Conservation (phyloP, 2,113 vertebrate species). For the Donacobius atricapilla region DNA sequence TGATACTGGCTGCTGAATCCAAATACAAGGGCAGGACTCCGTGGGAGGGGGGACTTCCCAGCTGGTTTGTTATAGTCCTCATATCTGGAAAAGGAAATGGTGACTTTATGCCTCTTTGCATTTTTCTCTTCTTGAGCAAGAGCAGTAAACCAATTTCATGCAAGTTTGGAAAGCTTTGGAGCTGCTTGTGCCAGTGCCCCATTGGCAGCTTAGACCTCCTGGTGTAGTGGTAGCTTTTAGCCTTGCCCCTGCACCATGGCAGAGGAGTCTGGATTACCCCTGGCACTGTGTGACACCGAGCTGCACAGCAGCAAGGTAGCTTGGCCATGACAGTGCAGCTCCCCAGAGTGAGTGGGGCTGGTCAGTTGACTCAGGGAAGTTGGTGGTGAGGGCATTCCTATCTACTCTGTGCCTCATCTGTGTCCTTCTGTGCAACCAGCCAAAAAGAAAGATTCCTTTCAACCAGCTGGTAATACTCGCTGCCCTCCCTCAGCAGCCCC, state of each 20-base stretch:
- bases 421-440: background rate
- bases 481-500: background rate
- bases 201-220: background rate
- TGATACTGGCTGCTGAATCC: background rate
- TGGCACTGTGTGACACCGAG: rapidly evolving
- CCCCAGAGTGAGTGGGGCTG: rapidly evolving
- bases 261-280: background rate
- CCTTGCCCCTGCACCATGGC: background rate
- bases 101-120: background rate
- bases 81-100: background rate
- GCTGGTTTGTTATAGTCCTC: background rate
- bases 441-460: background rate
- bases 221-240: rapidly evolving
- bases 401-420: rapidly evolving
- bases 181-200: background rate
- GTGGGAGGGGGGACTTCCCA: background rate
- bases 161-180: background rate
- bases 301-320: background rate
- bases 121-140: background rate
- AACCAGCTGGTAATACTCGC: background rate
- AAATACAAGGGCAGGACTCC: background rate
- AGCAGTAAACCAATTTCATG: background rate
- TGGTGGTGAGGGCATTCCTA: background rate
- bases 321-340: background rate
- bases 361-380: background rate